phyloP scores from a whole-genome alignment of 2,888 invertebrate genomes.

The Dicyrtomina minuta region DNA sequence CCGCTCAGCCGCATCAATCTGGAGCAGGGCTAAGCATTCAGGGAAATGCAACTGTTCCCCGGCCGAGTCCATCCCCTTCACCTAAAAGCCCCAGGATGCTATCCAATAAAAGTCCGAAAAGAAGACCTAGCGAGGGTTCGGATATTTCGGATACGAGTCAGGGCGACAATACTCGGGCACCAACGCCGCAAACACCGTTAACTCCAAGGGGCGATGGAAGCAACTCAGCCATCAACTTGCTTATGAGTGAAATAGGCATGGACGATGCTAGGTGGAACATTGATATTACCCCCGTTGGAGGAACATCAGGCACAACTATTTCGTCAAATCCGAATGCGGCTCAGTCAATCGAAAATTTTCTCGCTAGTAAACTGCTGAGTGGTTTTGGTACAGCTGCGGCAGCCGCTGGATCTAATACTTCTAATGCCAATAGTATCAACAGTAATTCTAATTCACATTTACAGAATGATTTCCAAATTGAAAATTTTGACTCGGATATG shows the following conservation, averaged over 20 bases:
- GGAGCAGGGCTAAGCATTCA: not conserved
- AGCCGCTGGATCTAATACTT: not conserved
- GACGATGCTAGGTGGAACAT: conserved; percentile 52
- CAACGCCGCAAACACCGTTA: conserved; percentile 37
- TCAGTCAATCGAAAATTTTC: conserved; percentile 30
- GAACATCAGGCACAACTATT: not conserved
- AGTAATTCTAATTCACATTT: not conserved
- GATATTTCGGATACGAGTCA: conserved; percentile 41
- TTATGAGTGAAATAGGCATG: conserved; percentile 46
- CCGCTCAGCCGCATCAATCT: not conserved
- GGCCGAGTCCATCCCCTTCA: conserved; percentile 48
- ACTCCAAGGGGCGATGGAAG: conserved; percentile 25
- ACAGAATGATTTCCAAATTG: not conserved
- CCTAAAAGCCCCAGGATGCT: conserved; percentile 40
- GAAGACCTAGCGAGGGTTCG: conserved; percentile 46
- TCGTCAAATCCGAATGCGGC: not conserved
- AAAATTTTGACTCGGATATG: conserved; percentile 32
- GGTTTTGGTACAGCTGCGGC: conserved; percentile 11
- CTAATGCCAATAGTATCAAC: not conserved
- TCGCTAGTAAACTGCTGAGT: conserved; percentile 36
- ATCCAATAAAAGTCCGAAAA: conserved; percentile 42
- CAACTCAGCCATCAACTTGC: conserved; percentile 33
- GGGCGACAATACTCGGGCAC: conserved; percentile 27
- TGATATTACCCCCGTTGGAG: conserved; percentile 50
- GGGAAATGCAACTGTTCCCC: conserved; percentile 24